Conservation (phyloP, 2,113 vertebrate species). For the Psettodes erumei region DNA sequence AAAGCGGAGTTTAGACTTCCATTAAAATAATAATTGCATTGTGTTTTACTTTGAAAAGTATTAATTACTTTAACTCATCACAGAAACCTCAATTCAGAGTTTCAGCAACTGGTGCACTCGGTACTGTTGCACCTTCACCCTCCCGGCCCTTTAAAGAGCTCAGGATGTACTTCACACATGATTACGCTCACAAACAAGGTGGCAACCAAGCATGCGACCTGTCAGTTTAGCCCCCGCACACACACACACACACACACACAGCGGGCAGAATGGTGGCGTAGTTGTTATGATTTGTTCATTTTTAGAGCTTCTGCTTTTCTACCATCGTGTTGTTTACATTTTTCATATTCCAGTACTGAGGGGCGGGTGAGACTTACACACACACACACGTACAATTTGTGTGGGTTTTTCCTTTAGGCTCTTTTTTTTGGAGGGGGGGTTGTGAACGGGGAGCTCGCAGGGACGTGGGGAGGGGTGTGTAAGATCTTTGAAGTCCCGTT, state of each 20-base stretch:
- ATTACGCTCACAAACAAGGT: conserved; percentile 72
- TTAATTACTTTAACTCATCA: conserved; percentile 36
- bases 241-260: conserved; percentile 55
- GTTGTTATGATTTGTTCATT: conserved; percentile 34
- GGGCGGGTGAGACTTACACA: background rate
- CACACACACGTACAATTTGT: conserved; percentile 32
- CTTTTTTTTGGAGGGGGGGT: conserved; percentile 25
- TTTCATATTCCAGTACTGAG: conserved; percentile 12
- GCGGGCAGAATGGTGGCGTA: conserved; percentile 10
- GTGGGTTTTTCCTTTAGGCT: conserved; percentile 16
- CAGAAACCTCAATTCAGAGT: background rate
- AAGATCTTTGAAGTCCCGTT: conserved; percentile 75
- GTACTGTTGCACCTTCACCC: no score
- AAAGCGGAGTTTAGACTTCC: conserved; percentile 9
- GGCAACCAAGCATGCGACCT: conserved; percentile 70
- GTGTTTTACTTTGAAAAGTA: background rate
- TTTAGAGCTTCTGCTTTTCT: conserved; percentile 17
- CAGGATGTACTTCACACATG: conserved; percentile 75
- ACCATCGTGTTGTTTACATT: conserved; percentile 11
- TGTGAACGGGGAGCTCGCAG: background rate
- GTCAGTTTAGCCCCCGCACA: conserved; percentile 60
- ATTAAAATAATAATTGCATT: conserved; percentile 13
- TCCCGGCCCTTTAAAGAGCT: conserved; percentile 53
- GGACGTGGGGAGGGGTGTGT: background rate
- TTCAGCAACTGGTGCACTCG: conserved; percentile 12